A percentile compares a stretch with the other conserved stretches of the same genome.
Evolutionary conservation across 2,888 invertebrate genomes (phyloP).

Genomic region (Ochropleura plecta): DNA sequence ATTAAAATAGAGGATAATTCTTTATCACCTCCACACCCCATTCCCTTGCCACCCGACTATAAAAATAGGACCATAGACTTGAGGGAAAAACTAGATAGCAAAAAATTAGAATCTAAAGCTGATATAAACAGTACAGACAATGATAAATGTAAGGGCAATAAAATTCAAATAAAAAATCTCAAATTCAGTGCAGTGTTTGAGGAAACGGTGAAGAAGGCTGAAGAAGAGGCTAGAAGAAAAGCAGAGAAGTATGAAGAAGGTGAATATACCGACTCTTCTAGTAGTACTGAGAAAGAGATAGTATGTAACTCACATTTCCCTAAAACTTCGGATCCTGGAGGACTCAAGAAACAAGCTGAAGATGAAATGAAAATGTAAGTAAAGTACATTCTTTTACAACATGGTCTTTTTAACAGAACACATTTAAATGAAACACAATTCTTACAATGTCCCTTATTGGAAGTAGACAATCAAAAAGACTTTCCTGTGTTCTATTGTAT

Average conservation of each 20-base stretch:
- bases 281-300: constrained; percentile 81
- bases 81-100: constrained; percentile 77
- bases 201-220: constrained; percentile 92
- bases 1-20: constrained; percentile 74
- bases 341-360: constrained; percentile 84
- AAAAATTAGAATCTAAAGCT: constrained; percentile 69
- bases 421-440: background rate
- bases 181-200: constrained; percentile 93
- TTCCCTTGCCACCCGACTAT: constrained; percentile 79
- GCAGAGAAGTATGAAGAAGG: constrained; percentile 92
- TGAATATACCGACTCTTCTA: constrained; percentile 89
- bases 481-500: background rate
- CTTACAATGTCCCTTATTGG: background rate
- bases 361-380: constrained; percentile 90
- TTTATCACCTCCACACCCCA: constrained; percentile 77
- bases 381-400: background rate
- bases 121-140: constrained; percentile 73
- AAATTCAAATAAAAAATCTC: constrained; percentile 93
- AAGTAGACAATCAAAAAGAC: background rate
- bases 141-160: constrained; percentile 89
- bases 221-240: constrained; percentile 91
- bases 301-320: constrained; percentile 84
- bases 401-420: background rate
- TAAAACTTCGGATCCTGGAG: constrained; percentile 87
- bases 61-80: constrained; percentile 71